Percentiles rank a stretch among this genome's conserved stretches.
phyloP scores from a whole-genome alignment of 2,113 vertebrate genomes.

The Cyprinodon variegatus region DNA sequence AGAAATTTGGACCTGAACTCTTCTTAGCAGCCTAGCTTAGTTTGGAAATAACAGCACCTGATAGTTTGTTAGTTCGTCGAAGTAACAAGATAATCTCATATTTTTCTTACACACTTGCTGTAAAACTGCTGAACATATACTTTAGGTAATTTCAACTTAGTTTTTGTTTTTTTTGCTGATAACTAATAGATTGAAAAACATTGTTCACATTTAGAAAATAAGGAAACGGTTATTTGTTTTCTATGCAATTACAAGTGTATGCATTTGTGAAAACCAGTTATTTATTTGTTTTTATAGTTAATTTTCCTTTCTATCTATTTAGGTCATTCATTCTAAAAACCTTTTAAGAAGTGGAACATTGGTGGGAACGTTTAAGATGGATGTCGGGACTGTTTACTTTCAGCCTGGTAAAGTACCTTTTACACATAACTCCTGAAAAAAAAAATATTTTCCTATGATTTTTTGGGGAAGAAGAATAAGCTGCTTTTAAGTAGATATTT shows the following conservation, averaged over 20 bases:
- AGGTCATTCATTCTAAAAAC: slow-evolving; percentile 99
- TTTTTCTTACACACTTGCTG: too few relatives aligned
- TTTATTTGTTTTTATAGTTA: slow-evolving; percentile 6
- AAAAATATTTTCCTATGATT: background rate
- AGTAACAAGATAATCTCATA: too few relatives aligned
- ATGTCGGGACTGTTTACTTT: slow-evolving; percentile 92
- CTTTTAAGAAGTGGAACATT: slow-evolving; percentile 93
- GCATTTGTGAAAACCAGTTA: background rate
- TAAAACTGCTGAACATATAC: too few relatives aligned
- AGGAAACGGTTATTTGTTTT: background rate
- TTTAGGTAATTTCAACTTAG: too few relatives aligned
- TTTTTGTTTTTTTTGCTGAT: too few relatives aligned
- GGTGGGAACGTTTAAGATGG: slow-evolving; percentile 96
- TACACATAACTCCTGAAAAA: background rate
- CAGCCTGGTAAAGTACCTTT: slow-evolving; percentile 85
- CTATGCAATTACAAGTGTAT: background rate
- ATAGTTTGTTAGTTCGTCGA: too few relatives aligned
- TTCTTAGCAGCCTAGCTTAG: too few relatives aligned
- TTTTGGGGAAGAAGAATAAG: background rate
- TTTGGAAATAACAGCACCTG: too few relatives aligned
- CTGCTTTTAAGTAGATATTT: background rate
- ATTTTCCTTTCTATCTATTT: slow-evolving; percentile 12
- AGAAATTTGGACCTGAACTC: too few relatives aligned
- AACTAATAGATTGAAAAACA: background rate
- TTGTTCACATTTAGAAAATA: background rate